These are phyloP conservation scores for Neogale vison DNA, from an alignment of 2,113 vertebrate genomes.

Conservation along the genomic window DNA sequence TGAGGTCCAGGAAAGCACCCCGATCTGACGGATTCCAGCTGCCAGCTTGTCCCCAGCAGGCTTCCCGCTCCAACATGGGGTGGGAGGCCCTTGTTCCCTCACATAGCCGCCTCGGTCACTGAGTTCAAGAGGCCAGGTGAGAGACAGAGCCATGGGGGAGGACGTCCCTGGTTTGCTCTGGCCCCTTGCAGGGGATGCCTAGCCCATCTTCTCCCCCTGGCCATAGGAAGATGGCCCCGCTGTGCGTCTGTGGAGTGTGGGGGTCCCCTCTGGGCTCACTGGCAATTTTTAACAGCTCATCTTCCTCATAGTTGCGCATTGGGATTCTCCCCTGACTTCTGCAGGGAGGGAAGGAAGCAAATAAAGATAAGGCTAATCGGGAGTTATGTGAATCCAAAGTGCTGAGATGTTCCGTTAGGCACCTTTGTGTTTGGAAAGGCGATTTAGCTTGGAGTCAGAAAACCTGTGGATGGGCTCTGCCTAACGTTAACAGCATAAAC, in stretches of 20 bases:
- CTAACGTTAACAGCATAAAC: not conserved
- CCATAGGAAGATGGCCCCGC: not conserved
- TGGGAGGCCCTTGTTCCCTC: rapidly evolving
- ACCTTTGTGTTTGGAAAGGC: not conserved
- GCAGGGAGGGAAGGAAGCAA: not conserved
- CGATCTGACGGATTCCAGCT: not conserved
- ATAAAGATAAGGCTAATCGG: not conserved
- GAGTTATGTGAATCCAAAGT: too few relatives aligned
- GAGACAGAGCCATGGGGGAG: not conserved
- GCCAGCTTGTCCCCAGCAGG: not conserved
- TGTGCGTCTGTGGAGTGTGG: not conserved
- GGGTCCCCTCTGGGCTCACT: not conserved
- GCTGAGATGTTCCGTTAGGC: not conserved
- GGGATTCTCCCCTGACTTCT: not conserved
- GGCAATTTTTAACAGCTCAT: not conserved
- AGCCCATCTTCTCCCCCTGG: not conserved
- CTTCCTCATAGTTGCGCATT: not conserved
- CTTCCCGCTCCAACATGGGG: not conserved
- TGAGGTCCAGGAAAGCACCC: not conserved
- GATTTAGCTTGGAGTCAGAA: not conserved
- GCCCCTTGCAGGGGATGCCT: not conserved
- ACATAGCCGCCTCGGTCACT: not conserved
- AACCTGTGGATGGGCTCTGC: not conserved
- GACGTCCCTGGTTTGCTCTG: not conserved
- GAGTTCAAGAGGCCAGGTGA: not conserved